A percentile compares a stretch with the other conserved stretches of the same genome.
These are phyloP conservation scores for Pinctada fucata DNA, from an alignment of 2,888 invertebrate genomes.

Conservation along the genomic window DNA sequence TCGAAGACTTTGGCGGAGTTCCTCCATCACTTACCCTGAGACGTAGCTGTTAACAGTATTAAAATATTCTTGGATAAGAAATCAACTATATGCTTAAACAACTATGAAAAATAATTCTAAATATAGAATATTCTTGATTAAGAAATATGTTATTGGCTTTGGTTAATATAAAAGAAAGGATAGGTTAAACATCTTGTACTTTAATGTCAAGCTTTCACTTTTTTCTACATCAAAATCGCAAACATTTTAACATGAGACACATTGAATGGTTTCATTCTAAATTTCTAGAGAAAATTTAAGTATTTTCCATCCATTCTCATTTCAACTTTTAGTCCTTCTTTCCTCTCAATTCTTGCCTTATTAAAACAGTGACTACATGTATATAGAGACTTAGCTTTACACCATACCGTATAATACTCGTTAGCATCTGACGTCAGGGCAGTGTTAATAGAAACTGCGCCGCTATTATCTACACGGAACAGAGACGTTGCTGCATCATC, in stretches of 20 bases:
- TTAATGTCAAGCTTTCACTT: neutral
- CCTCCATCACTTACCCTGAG: conserved; percentile 54
- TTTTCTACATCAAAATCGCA: no score
- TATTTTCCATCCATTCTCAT: no score
- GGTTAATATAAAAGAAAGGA: neutral
- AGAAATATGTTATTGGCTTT: no score
- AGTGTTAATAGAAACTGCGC: conserved; percentile 52
- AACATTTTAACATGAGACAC: no score
- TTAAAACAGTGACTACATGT: no score
- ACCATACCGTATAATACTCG: conserved; percentile 48
- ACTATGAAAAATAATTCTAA: no score
- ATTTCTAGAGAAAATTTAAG: no score
- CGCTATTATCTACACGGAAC: conserved; percentile 58
- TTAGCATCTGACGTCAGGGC: conserved; percentile 42
- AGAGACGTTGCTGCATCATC: conserved; percentile 47
- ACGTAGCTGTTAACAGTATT: conserved; percentile 35
- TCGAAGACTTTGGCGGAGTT: conserved; percentile 40
- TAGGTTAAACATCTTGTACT: neutral
- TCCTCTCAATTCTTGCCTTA: no score
- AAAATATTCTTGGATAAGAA: neutral
- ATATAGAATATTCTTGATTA: no score
- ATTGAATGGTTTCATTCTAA: no score
- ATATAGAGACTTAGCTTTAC: neutral
- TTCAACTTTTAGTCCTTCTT: no score
- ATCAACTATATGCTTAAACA: no score